Evolutionary conservation across 2,888 invertebrate species (phyloP), one percentile per base, ranked within the genome.

Genomic region (Xanthorhoe spadicearia): DNA sequence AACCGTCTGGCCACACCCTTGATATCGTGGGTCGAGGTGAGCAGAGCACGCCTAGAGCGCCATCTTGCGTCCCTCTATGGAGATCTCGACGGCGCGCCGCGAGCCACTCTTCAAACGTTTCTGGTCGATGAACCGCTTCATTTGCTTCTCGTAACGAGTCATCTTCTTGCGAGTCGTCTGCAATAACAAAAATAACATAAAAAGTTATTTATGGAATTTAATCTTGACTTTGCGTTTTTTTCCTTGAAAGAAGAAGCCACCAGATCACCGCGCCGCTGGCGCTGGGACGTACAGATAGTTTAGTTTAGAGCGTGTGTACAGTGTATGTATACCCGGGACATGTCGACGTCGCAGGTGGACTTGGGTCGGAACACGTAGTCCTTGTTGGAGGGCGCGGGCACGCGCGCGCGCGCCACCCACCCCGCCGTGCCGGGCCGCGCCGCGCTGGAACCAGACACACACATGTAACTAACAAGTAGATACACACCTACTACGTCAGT

Each of bases 61-160:
- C 99, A 99, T 98, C 93, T 98, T 98, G 80, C 98, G 94, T 23
- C 99, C 99, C 92, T 99, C 99, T 76, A 99, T 98, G 68, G 99
- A 99, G 86, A 99, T 99, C 77, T 96, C 96, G 60, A 99, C 98
- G 67, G 99, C 99, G 79, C 98, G 94, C 71, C 96, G 95, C 13
- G 96, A 94, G 77, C 97, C 96, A 81, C 97, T 96, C 82, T 96
- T 96, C 79, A 96, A 85, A 43, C 97, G 94, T 86, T 98, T 98
- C 72, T 95, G 95, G 84, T 99, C 98, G 66, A 97, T 94, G 85
- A 98, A 98, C 75, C 96, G 96, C 82, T 98, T 97, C 94, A 98
- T 96, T 82, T 99, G 98, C 82, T 97, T 97, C 83, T 99, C 99
- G 87, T 98, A 97, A 57, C 98, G 95, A 73, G 96, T 97, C 93